These are phyloP conservation scores for Scaeva pyrastri DNA, from an alignment of 2,888 invertebrate genomes.

Conservation along the genomic window DNA sequence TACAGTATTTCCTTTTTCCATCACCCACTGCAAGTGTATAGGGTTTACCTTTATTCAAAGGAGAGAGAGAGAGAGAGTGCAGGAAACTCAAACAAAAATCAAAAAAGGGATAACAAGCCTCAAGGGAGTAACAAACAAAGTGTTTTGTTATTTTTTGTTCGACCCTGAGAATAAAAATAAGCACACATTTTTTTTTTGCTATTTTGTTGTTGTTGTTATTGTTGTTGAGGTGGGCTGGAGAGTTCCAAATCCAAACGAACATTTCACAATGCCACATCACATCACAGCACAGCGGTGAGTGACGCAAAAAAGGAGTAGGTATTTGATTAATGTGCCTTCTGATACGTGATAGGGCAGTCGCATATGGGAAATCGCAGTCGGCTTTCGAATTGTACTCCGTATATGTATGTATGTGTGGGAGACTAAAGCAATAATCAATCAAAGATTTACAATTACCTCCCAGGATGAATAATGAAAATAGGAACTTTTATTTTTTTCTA, in stretches of 20 bases:
- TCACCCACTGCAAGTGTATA: not conserved
- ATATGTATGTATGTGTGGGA: conserved; percentile 34
- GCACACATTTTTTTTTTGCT: conserved; percentile 10
- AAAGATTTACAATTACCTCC: conserved; percentile 72
- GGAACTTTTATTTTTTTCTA: conserved; percentile 12
- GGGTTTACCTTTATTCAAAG: conserved; percentile 18
- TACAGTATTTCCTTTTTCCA: too few species aligned
- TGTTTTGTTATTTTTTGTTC: conserved; percentile 46
- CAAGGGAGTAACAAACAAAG: conserved; percentile 53
- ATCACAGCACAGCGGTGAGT: conserved; percentile 1
- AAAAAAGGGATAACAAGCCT: conserved; percentile 65
- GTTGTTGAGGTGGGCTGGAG: not conserved
- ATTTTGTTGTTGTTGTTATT: conserved; percentile 7
- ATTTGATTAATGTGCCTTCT: conserved; percentile 66
- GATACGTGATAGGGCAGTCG: conserved; percentile 59
- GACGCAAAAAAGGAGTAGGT: conserved; percentile 40
- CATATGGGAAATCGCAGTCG: conserved; percentile 58
- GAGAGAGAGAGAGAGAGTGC: too few species aligned
- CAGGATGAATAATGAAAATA: conserved; percentile 72
- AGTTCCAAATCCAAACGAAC: not conserved
- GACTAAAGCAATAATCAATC: conserved; percentile 75
- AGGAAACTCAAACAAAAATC: conserved; percentile 30
- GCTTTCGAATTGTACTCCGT: conserved; percentile 69
- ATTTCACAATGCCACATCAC: not conserved
- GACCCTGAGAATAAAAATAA: conserved; percentile 21